A percentile compares a stretch with the other conserved stretches of the same genome.
phyloP scores from a whole-genome alignment of 2,888 invertebrate genomes.

The Falcaria lacertinaria region DNA sequence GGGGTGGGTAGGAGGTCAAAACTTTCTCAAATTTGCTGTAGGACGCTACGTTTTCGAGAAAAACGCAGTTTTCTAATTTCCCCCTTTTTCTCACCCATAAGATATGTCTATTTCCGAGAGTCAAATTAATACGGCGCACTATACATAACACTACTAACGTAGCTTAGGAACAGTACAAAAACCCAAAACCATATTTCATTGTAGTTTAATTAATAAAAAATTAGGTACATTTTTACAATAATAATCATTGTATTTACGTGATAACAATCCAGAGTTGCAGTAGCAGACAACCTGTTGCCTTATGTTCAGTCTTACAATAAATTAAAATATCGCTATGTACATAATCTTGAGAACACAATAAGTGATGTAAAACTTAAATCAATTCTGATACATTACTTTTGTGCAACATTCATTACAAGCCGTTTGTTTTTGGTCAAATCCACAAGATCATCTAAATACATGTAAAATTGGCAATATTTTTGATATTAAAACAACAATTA shows the following conservation, averaged over 20 bases:
- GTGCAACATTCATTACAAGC: not conserved
- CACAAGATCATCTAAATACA: not conserved
- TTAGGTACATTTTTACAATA: slow-evolving; percentile 71
- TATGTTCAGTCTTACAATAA: slow-evolving; percentile 45
- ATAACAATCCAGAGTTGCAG: slow-evolving; percentile 67
- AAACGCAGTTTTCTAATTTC: no score
- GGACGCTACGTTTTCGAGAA: no score
- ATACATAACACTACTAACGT: no score
- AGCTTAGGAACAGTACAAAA: slow-evolving; percentile 9
- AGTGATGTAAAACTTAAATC: not conserved
- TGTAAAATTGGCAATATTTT: not conserved
- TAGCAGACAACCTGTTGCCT: slow-evolving; percentile 35
- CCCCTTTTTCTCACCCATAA: no score
- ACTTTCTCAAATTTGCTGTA: no score
- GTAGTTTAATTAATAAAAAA: slow-evolving; percentile 63
- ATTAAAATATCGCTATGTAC: slow-evolving; percentile 20
- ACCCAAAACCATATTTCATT: slow-evolving; percentile 44
- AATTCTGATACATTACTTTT: not conserved
- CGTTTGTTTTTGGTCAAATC: not conserved
- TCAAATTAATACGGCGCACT: no score
- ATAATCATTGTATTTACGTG: slow-evolving; percentile 43
- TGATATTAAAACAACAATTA: not conserved
- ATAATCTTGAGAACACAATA: not conserved
- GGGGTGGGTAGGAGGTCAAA: no score
- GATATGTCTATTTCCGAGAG: no score